Conservation (phyloP, 2,113 vertebrate species). For the Dissostichus mawsoni region DNA sequence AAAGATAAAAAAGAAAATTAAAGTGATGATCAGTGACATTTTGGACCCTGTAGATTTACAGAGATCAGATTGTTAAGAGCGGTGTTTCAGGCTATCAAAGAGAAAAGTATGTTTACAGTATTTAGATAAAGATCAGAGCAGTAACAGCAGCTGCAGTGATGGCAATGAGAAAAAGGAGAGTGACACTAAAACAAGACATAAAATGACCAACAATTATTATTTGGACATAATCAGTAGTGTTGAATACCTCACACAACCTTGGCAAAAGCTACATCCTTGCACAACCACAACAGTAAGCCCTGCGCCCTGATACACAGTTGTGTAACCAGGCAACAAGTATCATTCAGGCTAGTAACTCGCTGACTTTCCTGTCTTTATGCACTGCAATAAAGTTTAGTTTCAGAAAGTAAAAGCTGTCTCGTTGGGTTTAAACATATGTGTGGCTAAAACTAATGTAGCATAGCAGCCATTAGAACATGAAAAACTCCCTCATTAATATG, state of each 20-base stretch:
- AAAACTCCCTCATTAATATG: conserved; percentile 72
- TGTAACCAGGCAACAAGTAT: conserved; percentile 68
- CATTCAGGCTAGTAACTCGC: conserved; percentile 11
- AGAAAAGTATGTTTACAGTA: conserved; percentile 1
- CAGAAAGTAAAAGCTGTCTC: conserved; percentile 33
- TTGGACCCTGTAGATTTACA: background rate
- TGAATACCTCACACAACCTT: conserved; percentile 49
- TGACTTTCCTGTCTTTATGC: conserved; percentile 4
- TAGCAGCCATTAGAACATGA: conserved; percentile 40
- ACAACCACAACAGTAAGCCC: conserved; percentile 50
- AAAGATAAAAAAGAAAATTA: background rate
- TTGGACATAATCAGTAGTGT: background rate
- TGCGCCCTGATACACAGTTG: conserved; percentile 54
- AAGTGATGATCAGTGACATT: background rate
- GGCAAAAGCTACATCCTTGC: conserved; percentile 56
- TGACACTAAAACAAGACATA: background rate
- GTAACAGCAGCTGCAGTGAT: background rate
- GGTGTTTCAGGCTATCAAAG: background rate
- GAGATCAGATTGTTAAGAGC: background rate
- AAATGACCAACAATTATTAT: background rate
- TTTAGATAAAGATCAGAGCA: background rate
- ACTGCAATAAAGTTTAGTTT: conserved; percentile 25
- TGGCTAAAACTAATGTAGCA: conserved; percentile 33
- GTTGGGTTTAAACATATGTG: background rate
- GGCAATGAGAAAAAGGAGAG: background rate